phyloP scores from a whole-genome alignment of 2,797 vertebrate genomes.

The Smutsia gigantea region DNA sequence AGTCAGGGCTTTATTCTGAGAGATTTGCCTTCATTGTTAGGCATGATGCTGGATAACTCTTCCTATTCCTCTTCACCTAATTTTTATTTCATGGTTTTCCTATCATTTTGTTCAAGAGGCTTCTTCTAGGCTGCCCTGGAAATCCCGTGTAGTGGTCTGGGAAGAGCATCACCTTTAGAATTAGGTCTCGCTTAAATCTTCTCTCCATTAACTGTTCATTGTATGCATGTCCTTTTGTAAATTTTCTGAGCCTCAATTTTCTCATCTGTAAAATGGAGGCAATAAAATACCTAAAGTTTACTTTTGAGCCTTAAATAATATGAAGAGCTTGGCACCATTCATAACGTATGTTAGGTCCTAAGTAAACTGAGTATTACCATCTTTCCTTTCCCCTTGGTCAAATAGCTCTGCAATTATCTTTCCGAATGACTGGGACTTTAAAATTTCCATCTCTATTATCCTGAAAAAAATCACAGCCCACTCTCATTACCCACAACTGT shows the following conservation, averaged over 20 bases:
- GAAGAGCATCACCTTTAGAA: neutral
- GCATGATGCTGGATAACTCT: neutral
- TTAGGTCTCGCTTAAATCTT: neutral
- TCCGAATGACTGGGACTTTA: neutral
- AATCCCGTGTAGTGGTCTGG: neutral
- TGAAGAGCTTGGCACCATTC: neutral
- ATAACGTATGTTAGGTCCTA: neutral
- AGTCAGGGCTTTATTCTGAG: neutral
- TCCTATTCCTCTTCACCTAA: neutral
- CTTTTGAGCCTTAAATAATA: neutral
- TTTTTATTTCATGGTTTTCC: neutral
- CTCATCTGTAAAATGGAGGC: neutral
- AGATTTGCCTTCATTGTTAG: neutral
- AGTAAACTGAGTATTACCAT: neutral
- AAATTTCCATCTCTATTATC: neutral
- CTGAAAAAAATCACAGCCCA: neutral
- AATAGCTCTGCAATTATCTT: neutral
- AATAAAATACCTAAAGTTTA: neutral
- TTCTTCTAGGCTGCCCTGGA: neutral
- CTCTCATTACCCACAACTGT: neutral
- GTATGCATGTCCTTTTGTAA: neutral
- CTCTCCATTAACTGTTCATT: neutral
- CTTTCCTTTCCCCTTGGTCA: neutral
- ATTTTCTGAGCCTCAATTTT: neutral
- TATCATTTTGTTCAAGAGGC: neutral